Evolutionary conservation across 2,888 invertebrate species (phyloP).

Genomic region (Amiota minor): DNA sequence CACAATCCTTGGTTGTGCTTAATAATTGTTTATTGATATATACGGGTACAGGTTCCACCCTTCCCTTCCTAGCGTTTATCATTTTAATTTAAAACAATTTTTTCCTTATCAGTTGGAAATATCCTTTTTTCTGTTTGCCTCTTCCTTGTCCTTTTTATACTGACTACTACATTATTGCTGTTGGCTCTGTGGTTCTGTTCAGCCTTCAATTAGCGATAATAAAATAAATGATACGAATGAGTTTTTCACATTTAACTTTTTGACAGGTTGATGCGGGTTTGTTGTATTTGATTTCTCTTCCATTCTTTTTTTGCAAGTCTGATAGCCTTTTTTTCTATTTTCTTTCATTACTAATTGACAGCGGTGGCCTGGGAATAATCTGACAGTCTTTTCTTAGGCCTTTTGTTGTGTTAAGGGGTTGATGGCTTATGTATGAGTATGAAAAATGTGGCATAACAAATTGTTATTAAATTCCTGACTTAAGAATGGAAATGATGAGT

Average conservation of each 20-base stretch:
- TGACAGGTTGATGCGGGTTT: conserved; percentile 63
- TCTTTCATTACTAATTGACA: conserved; percentile 27
- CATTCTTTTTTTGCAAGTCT: neutral
- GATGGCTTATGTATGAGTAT: neutral
- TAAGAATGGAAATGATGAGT: no score
- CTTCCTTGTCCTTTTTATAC: neutral
- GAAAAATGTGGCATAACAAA: neutral
- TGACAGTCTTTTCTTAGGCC: neutral
- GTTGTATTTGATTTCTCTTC: conserved; percentile 35
- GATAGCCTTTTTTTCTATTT: neutral
- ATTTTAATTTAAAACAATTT: conserved; percentile 26
- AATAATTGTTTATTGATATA: conserved; percentile 23
- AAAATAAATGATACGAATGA: conserved; percentile 60
- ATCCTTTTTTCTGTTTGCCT: conserved; percentile 15
- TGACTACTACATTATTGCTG: neutral
- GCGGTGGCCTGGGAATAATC: conserved; percentile 8
- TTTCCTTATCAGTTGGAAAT: neutral
- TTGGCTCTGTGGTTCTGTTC: conserved; percentile 9
- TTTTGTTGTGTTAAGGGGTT: neutral
- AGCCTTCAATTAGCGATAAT: conserved; percentile 59
- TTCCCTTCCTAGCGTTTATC: neutral
- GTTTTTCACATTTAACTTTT: conserved; percentile 63
- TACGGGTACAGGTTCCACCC: neutral
- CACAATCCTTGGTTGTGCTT: conserved; percentile 34
- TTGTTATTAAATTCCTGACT: no score